Conservation (phyloP, 2,113 vertebrate genomes). For the Chrysemys picta region DNA sequence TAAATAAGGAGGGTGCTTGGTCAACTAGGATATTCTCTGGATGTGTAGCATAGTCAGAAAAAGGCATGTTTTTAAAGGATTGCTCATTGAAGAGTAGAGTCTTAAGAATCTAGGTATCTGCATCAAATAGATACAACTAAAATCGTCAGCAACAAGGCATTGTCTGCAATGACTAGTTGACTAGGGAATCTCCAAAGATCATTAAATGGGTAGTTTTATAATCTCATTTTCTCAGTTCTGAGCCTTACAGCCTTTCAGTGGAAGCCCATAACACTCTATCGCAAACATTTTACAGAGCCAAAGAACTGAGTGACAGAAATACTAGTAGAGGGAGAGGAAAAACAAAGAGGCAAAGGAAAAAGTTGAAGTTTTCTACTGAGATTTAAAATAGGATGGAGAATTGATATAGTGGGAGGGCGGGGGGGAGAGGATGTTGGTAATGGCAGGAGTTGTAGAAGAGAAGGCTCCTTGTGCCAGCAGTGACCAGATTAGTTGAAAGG, state of each 20-base stretch:
- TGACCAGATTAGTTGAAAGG: neutral
- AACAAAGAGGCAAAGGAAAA: neutral
- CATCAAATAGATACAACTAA: neutral
- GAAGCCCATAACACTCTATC: rapidly evolving
- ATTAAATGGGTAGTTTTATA: rapidly evolving
- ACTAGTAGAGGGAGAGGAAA: neutral
- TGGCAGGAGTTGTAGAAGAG: neutral
- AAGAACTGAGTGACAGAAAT: rapidly evolving
- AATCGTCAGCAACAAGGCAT: rapidly evolving
- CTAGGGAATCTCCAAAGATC: neutral
- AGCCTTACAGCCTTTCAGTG: neutral
- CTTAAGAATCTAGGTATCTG: neutral
- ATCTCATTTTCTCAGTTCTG: rapidly evolving
- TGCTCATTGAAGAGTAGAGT: neutral
- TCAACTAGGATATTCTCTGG: rapidly evolving
- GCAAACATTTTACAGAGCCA: rapidly evolving
- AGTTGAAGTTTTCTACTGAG: neutral
- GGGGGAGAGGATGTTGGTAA: neutral
- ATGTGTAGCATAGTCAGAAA: rapidly evolving
- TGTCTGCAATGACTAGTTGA: neutral
- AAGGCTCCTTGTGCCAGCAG: neutral
- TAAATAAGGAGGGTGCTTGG: neutral
- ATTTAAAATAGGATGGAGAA: neutral
- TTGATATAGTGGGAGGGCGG: neutral
- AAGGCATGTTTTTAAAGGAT: neutral